Conservation (phyloP, 1,140 invertebrate genomes). For the Atta texana region DNA sequence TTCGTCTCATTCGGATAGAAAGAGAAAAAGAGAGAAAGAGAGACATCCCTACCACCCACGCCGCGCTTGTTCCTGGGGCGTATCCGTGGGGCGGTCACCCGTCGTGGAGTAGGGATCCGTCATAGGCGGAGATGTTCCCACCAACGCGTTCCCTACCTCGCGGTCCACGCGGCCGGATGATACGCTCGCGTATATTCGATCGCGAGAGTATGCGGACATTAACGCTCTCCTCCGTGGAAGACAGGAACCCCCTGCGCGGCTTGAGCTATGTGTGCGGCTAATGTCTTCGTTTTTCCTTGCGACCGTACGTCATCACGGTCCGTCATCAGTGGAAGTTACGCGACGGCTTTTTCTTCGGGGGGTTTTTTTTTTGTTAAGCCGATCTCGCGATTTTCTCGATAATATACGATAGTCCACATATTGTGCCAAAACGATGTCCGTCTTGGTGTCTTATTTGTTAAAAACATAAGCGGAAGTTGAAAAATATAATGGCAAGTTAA, state of each 20-base stretch:
- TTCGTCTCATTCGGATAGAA: constrained; percentile 13
- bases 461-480: background rate
- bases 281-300: constrained; percentile 45
- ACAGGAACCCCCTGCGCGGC: background rate
- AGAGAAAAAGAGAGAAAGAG: constrained; percentile 34
- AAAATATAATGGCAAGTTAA: background rate
- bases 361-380: constrained; percentile 11
- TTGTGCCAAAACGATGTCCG: background rate
- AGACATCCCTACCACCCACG: constrained; percentile 60
- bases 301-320: background rate
- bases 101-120: constrained; percentile 15
- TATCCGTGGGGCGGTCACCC: constrained; percentile 74
- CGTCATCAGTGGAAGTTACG: background rate
- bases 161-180: constrained; percentile 48
- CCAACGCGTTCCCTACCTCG: constrained; percentile 29
- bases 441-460: background rate
- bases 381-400: background rate
- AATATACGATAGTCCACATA: background rate
- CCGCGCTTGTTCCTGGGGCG: constrained; percentile 67
- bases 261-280: background rate
- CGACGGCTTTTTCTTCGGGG: background rate
- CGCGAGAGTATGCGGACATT: constrained; percentile 67
- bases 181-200: constrained; percentile 67
- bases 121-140: constrained; percentile 75
- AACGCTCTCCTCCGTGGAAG: constrained; percentile 37